phyloP scores from a whole-genome alignment of 2,113 vertebrate species.

The Albula glossodonta region DNA sequence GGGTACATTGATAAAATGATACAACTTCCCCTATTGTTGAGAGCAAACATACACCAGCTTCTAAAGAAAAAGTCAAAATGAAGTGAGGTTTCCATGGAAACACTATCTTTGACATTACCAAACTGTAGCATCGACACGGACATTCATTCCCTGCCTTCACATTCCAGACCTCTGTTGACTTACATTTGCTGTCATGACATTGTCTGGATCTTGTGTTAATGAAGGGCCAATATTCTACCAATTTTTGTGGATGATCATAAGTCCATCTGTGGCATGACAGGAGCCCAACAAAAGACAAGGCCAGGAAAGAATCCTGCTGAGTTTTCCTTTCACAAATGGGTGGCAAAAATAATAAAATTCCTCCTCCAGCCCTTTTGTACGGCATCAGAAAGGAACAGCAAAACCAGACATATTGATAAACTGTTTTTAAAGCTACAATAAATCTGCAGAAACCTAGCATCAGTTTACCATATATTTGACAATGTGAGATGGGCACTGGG shows the following conservation, averaged over 20 bases:
- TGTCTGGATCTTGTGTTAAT: slow-evolving; percentile 27
- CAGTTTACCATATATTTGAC: neutral
- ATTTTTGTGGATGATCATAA: neutral
- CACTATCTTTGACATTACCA: slow-evolving; percentile 44
- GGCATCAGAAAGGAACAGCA: neutral
- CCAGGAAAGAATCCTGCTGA: neutral
- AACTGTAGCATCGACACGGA: slow-evolving; percentile 25
- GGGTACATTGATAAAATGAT: slow-evolving; percentile 12
- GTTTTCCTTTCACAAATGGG: neutral
- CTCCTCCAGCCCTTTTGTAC: neutral
- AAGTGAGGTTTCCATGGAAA: slow-evolving; percentile 52
- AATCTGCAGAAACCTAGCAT: neutral
- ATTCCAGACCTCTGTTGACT: slow-evolving; percentile 19
- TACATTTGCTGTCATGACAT: slow-evolving; percentile 25
- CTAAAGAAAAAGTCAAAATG: slow-evolving; percentile 17
- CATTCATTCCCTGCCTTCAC: slow-evolving; percentile 34
- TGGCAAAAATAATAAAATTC: neutral
- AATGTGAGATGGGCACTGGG: neutral
- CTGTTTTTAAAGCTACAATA: neutral
- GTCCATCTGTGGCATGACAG: neutral
- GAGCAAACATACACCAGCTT: slow-evolving; percentile 31
- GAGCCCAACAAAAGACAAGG: neutral
- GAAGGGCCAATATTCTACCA: slow-evolving; percentile 22
- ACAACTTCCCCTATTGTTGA: slow-evolving; percentile 41
- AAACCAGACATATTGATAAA: neutral